Evolutionary conservation across 2,797 vertebrate species (phyloP).

Genomic region (Pterois miles): DNA sequence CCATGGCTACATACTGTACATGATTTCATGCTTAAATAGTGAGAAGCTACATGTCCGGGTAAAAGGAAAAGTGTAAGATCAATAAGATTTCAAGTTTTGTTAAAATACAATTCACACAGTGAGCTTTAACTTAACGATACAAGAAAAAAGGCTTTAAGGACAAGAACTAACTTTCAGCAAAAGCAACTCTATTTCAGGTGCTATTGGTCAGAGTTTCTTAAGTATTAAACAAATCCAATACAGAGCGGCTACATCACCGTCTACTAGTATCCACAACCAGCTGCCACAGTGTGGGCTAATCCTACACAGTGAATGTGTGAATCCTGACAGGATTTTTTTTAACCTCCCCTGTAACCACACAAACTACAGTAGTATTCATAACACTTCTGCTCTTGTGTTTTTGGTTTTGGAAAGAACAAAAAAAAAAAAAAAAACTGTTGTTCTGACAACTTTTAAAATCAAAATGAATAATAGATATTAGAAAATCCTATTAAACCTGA

Average conservation of each 20-base stretch:
- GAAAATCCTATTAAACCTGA: conserved; percentile 28
- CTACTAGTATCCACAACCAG: background rate
- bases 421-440: too few species aligned
- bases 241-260: background rate
- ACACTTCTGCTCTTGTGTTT: background rate
- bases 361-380: background rate
- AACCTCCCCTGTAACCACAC: too few species aligned
- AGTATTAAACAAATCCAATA: conserved; percentile 9
- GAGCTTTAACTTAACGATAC: background rate
- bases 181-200: background rate
- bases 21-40: background rate
- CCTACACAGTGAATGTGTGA: background rate
- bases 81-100: background rate
- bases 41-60: background rate
- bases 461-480: too few species aligned
- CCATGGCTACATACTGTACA: background rate
- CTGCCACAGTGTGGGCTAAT: background rate
- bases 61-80: background rate
- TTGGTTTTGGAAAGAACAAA: background rate
- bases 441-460: too few species aligned
- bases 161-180: conserved; percentile 11
- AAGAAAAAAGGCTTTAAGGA: conserved; percentile 8
- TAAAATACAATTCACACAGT: too few species aligned
- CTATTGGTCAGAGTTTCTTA: background rate
- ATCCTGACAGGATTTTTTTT: too few species aligned